These are phyloP conservation scores for Eulemur macaco DNA, from an alignment of 2,113 vertebrate genomes.

Conservation along the genomic window DNA sequence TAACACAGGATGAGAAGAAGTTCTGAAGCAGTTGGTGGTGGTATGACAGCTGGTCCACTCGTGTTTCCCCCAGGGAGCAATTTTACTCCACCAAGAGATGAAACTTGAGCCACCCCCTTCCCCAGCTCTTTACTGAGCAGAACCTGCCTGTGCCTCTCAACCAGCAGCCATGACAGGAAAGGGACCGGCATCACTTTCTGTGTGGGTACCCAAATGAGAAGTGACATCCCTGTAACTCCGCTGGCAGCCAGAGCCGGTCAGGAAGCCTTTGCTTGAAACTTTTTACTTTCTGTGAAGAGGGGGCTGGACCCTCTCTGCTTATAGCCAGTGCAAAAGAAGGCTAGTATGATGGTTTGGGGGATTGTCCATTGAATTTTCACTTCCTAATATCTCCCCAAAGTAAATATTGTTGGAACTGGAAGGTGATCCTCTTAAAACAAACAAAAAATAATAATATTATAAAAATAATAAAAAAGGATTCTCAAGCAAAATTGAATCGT, in stretches of 20 bases:
- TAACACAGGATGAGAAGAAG: background rate
- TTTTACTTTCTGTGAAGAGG: background rate
- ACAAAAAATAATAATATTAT: background rate
- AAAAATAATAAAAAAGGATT: background rate
- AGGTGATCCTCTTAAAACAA: background rate
- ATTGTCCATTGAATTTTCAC: background rate
- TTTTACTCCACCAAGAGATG: background rate
- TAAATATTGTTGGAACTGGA: background rate
- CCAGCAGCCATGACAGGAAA: slow-evolving; percentile 34
- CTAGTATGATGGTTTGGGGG: background rate
- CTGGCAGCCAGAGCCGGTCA: background rate
- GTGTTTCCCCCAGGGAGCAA: background rate
- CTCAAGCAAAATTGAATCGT: slow-evolving; percentile 11
- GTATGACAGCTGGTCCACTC: slow-evolving; percentile 34
- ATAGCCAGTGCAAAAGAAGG: background rate
- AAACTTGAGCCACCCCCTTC: background rate
- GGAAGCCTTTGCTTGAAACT: background rate
- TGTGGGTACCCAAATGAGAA: slow-evolving; percentile 50
- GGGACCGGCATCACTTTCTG: background rate
- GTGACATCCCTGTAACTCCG: background rate
- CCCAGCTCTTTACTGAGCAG: background rate
- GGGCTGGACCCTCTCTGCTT: background rate
- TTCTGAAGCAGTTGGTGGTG: slow-evolving; percentile 32
- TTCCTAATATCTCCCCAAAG: background rate
- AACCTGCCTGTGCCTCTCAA: background rate